Conservation (phyloP, 2,797 vertebrate species). For the Taeniopygia guttata region DNA sequence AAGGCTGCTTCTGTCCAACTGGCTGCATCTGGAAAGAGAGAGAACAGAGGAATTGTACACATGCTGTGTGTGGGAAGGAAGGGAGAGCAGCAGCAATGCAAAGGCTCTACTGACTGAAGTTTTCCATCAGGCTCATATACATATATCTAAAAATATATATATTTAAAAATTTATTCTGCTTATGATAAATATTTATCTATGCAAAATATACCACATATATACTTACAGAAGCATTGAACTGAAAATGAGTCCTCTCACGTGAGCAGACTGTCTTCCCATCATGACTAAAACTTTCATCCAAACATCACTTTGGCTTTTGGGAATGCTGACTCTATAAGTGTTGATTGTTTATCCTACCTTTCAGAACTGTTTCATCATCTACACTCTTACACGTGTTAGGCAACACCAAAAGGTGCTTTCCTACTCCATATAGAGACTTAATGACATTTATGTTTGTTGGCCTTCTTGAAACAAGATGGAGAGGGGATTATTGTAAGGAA, state of each 20-base stretch:
- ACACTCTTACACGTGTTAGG: neutral
- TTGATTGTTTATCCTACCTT: neutral
- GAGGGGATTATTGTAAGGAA: neutral
- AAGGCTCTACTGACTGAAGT: neutral
- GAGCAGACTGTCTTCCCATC: neutral
- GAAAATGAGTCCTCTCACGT: neutral
- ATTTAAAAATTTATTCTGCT: neutral
- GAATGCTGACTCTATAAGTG: neutral
- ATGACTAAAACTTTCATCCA: neutral
- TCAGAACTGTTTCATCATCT: neutral
- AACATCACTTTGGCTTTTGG: neutral
- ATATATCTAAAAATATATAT: neutral
- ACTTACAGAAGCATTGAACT: neutral
- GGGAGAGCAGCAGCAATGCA: neutral
- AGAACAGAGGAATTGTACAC: neutral
- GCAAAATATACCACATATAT: neutral
- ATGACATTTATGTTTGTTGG: neutral
- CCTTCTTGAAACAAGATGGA: neutral
- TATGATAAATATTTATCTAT: neutral
- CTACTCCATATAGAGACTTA: neutral
- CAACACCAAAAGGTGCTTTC: neutral
- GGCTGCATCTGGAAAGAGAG: slow-evolving; percentile 70
- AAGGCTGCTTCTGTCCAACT: slow-evolving; percentile 56
- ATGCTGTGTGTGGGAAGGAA: neutral
- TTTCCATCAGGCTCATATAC: neutral